These are phyloP conservation scores for Holacanthus passer DNA, from an alignment of 2,113 vertebrate species.

Conservation along the genomic window DNA sequence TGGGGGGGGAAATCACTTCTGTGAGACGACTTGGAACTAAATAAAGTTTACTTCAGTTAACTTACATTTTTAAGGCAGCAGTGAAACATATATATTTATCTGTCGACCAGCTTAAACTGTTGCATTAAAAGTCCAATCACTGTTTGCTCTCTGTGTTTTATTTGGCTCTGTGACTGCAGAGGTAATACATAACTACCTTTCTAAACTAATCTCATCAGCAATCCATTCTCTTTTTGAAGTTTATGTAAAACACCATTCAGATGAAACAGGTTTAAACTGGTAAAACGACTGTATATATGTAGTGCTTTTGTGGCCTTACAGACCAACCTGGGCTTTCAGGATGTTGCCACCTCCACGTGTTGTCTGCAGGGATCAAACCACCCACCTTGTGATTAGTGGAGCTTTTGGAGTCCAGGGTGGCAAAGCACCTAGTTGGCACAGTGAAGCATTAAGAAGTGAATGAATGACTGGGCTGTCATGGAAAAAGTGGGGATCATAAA, in stretches of 20 bases:
- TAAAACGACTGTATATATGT: too few species aligned
- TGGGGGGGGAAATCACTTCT: neutral
- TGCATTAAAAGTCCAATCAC: neutral
- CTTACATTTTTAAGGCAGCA: neutral
- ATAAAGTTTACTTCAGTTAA: neutral
- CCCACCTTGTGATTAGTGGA: too few species aligned
- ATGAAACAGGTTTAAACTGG: conserved; percentile 43
- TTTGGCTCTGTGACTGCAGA: neutral
- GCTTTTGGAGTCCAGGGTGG: neutral
- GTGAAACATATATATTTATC: neutral
- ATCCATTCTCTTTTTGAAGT: neutral
- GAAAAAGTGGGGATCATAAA: conserved; percentile 14
- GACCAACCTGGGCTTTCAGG: too few species aligned
- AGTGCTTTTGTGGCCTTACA: too few species aligned
- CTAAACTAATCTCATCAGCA: neutral
- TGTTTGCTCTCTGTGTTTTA: neutral
- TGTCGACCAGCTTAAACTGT: neutral
- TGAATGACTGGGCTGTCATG: conserved; percentile 10
- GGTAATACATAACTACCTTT: neutral
- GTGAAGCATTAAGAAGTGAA: neutral
- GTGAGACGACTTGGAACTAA: neutral
- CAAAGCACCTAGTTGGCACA: neutral
- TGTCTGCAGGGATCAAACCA: too few species aligned
- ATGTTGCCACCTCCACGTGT: too few species aligned
- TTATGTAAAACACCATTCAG: conserved; percentile 28